Base-by-base conservation (phyloP, 2,888 invertebrate species). In the Thymelicus lineola region DNA sequence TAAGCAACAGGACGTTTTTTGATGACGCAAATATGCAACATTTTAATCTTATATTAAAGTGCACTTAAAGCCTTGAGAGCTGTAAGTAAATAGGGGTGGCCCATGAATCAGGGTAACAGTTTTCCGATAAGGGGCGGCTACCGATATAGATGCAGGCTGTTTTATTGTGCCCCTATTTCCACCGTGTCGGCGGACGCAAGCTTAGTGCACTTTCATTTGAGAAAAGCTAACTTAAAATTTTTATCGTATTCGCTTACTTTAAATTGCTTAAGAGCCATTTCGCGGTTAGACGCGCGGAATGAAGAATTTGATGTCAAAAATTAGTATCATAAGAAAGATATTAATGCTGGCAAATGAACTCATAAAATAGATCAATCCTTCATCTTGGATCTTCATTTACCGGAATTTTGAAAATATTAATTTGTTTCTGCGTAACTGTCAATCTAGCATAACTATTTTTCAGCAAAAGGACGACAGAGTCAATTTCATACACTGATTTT, bases 101-200 rank as follows among this genome's bases (percentile, higher is more conserved):
- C 86, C 85, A 90, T 91, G 88, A 88, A 91, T 92, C 90, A 92
- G 87, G 77, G 81, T 86, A 89, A 91, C 90, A 84, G 90, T 90
- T 91, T 91, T 86, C 88, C 89, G 89, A 89, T 90, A 89, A 89
- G 87, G 81, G 86, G 84, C 82, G 82, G 59, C 75, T 80, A 80
- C 73, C 75, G 86, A 88, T 86, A 86, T 82, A 88, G 84, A 86
- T 83, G 85, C 75, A 85, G 82, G 83, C 87, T 89, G 88, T 89
- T 90, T 91, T 91, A 92, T 90, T 91, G 91, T 91, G 86, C 86
- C 80, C 89, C 87, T 89, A 91, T 91, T 91, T 91, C 88, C 89
- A 86, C 83, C 86, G 86, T 89, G 90, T 90, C 90, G 91, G 86
- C 81, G 82, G 58, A 38, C 38, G 57, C 57, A 57, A 57, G 14